Base-by-base conservation (phyloP, 2,797 vertebrate species). In the Heterohyrax brucei region DNA sequence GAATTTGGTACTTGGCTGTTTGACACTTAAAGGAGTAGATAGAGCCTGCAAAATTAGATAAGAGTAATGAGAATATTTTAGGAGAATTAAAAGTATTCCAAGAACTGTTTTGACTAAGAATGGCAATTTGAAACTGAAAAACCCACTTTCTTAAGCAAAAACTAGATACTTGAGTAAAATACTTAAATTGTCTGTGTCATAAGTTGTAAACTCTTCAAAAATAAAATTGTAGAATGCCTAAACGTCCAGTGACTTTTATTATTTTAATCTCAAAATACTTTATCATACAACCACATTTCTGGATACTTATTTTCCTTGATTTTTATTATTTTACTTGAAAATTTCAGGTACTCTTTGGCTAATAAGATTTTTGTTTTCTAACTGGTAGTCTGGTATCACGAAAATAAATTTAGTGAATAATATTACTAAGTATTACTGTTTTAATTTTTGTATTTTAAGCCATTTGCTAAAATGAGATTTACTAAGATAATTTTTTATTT, bases 121-220 rank as follows among this genome's bases (percentile, higher is more conserved):
- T 97, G 64, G 64, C 89, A 90, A 79, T 98, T 97, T 98, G 98
- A 98, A 98, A 98, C 97, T 97, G 98, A 98, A 98, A 98, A 98
- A 97, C 95, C 64, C 92, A 94, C 89, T 96, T 96, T 98, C 97
- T 97, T 97, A 97, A 98, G 96, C 94, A 95, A 90, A 97, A 97
- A 96, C 94, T 91, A 88, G 96, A 72, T 96, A 98, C 66, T 96
- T 95, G 93, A 97, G 92, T 96, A 97, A 98, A 97, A 91, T 84
- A 89, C 96, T 98, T 96, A 95, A 89, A 83, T 90, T 93, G 56
- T 91, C 96, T 62, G 90, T 97, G 90, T 93, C 87, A 95, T 73
- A 97, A 96, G 68, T 95, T 95, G 6, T 10, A 82, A 76, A 72
- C 53, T 82, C 22, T 85, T 72, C 50, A 92, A 89, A 89, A 88